Conservation (phyloP, 2,113 vertebrate species). For the Cephalopholis sonnerati region DNA sequence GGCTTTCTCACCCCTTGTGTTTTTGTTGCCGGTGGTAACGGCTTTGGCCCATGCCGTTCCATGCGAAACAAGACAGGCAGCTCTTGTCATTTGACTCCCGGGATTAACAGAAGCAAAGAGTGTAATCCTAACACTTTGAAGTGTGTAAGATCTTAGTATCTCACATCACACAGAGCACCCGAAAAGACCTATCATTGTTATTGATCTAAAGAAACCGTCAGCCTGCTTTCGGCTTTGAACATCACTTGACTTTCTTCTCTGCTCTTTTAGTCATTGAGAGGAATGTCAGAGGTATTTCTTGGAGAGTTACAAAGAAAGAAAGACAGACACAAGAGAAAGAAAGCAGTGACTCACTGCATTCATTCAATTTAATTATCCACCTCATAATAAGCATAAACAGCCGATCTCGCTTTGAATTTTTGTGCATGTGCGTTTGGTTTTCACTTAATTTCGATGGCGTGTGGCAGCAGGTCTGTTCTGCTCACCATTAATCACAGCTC, state of each 20-base stretch:
- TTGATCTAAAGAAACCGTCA: constrained; percentile 54
- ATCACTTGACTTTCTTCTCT: constrained; percentile 39
- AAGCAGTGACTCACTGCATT: constrained; percentile 38
- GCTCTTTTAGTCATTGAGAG: constrained; percentile 34
- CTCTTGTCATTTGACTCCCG: constrained; percentile 64
- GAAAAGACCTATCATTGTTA: constrained; percentile 57
- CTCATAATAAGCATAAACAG: constrained; percentile 51
- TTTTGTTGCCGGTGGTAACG: constrained; percentile 43
- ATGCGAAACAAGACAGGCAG: constrained; percentile 49
- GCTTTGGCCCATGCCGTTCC: constrained; percentile 22
- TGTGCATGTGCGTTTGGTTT: constrained; percentile 28
- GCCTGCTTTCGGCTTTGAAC: constrained; percentile 61
- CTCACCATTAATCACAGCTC: constrained; percentile 39
- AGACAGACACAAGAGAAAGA: constrained; percentile 14
- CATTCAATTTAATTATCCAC: constrained; percentile 48
- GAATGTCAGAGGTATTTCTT: constrained; percentile 47
- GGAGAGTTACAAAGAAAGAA: constrained; percentile 46
- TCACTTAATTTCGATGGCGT: constrained; percentile 32
- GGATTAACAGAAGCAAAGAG: constrained; percentile 67
- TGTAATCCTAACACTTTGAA: constrained; percentile 74
- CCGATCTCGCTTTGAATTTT: constrained; percentile 19
- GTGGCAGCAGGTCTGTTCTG: constrained; percentile 58
- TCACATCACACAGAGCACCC: constrained; percentile 43
- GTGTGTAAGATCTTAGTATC: constrained; percentile 48
- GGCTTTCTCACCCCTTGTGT: constrained; percentile 28